Evolutionary conservation across 1,140 invertebrate species (phyloP), one percentile per base, ranked within the genome.

Genomic region (Oedothorax gibbosus): DNA sequence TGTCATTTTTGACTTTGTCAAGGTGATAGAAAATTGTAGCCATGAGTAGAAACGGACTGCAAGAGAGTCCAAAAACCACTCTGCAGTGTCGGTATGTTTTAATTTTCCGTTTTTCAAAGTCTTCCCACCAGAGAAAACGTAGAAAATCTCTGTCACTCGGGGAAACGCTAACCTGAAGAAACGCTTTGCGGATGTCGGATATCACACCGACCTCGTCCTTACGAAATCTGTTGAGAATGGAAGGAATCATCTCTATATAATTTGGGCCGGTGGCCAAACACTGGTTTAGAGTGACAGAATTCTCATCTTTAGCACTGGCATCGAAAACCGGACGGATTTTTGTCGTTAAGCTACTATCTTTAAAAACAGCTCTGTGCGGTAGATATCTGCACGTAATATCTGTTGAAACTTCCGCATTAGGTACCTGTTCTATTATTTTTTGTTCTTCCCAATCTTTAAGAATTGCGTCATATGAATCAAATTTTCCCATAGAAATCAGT

Each of bases 361-460:
- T 87, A 35, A 87, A 66, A 6, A 88, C 87, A 0, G 87, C 60
- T 12, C 85, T 76, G 78, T 88, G 88, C 1, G 88, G 88, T 21
- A 88, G 35, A 68, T 87, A 88, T 21, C 49, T 60, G 49, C 69
- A 72, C 11, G 53, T 72, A n/a, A n/a, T 15, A 53, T 53, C 15
- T 8, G 49, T 10, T 12, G n/a, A n/a, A n/a, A n/a, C n/a, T n/a
- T n/a, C n/a, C n/a, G n/a, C n/a, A n/a, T n/a, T 66, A 11, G 64
- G 64, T 10, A 66, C 18, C 64, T 66, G 12, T 66, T 66, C 64
- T 66, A 66, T 18, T n/a, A 66, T 66, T 66, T 20, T 20, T 20
- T n/a, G 20, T 66, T 66, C 12, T 66, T 66, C 64, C 64, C n/a
- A n/a, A n/a, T n/a, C n/a, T n/a, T n/a, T n/a, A n/a, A n/a, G n/a